Evolutionary conservation across 2,888 invertebrate genomes (phyloP).

Genomic region (Pachydiplax longipennis): DNA sequence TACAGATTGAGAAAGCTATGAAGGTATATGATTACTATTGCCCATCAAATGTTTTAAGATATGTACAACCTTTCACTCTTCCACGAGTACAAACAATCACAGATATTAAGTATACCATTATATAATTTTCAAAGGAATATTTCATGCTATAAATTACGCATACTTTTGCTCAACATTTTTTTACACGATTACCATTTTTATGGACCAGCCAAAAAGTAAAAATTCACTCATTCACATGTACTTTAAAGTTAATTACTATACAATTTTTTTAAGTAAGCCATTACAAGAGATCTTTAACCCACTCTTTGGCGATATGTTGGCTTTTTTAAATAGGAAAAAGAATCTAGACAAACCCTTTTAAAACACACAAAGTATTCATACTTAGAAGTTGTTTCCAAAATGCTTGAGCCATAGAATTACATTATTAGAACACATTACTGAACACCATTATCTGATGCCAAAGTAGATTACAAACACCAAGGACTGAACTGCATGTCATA

Average conservation of each 20-base stretch:
- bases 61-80: constrained; percentile 29
- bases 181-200: background rate
- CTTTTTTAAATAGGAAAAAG: constrained; percentile 11
- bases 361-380: constrained; percentile 3
- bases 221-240: constrained; percentile 19
- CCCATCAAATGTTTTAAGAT: constrained; percentile 26
- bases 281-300: background rate
- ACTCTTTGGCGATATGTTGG: constrained; percentile 32
- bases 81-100: constrained; percentile 40
- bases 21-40: constrained; percentile 31
- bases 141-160: constrained; percentile 26
- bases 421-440: constrained; percentile 23
- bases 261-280: constrained; percentile 15
- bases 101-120: constrained; percentile 33
- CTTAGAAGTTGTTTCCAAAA: constrained; percentile 12
- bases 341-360: background rate
- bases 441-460: constrained; percentile 31
- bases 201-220: constrained; percentile 29
- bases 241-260: background rate
- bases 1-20: constrained; percentile 30
- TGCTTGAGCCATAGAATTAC: constrained; percentile 33
- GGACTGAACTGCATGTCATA: constrained; percentile 28
- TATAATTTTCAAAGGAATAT: constrained; percentile 15
- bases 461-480: constrained; percentile 40
- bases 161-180: constrained; percentile 13